Percentiles rank a stretch among this genome's conserved stretches.
These are phyloP conservation scores for Serinus canaria DNA, from an alignment of 2,113 vertebrate species.

Conservation along the genomic window DNA sequence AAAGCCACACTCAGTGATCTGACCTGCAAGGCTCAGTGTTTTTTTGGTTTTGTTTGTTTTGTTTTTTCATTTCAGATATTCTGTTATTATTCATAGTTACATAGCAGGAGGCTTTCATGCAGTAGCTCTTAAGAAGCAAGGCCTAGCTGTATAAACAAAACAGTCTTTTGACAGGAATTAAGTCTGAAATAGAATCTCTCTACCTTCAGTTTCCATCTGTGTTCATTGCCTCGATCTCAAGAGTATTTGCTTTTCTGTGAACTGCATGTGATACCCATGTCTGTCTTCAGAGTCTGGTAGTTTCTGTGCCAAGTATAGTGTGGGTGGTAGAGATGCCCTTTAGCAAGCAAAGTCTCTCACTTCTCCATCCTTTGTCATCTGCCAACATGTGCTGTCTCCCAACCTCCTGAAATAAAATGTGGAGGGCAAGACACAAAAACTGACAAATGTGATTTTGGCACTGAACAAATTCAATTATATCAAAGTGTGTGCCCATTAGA, in stretches of 20 bases:
- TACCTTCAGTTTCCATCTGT: neutral
- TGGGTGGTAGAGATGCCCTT: neutral
- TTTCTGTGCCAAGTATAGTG: neutral
- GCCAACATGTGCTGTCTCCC: neutral
- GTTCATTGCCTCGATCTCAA: fast-evolving
- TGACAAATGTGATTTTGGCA: neutral
- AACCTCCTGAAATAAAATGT: neutral
- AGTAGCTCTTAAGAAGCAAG: neutral
- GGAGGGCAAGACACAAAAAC: neutral
- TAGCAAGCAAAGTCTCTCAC: neutral
- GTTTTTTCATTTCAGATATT: neutral
- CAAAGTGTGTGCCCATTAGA: neutral
- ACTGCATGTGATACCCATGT: neutral
- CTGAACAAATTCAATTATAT: neutral
- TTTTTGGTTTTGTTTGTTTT: neutral
- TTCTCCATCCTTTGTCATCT: neutral
- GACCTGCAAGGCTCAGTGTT: neutral
- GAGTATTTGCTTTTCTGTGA: neutral
- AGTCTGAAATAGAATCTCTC: neutral
- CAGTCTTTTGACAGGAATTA: neutral
- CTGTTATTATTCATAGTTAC: neutral
- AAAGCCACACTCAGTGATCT: neutral
- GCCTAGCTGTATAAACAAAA: neutral
- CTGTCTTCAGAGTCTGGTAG: neutral
- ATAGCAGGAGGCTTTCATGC: neutral